Conservation (phyloP, 2,797 vertebrate species). For the Trichosurus vulpecula region DNA sequence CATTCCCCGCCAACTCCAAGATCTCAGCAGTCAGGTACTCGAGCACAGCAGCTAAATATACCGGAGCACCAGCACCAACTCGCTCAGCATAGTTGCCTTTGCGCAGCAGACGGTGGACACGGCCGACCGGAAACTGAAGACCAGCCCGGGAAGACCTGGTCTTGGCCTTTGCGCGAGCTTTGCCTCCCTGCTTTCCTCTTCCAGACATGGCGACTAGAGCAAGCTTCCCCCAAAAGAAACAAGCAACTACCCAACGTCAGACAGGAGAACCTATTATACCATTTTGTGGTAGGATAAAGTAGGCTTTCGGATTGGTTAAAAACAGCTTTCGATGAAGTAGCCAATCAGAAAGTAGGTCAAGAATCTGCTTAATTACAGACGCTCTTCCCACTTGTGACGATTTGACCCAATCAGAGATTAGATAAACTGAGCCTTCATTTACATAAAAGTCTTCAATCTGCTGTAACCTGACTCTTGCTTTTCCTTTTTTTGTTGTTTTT, state of each 20-base stretch:
- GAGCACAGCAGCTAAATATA: slow-evolving; percentile 90
- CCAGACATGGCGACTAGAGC: slow-evolving; percentile 86
- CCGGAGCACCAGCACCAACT: slow-evolving; percentile 89
- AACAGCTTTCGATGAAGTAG: slow-evolving; percentile 63
- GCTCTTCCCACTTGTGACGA: not conserved
- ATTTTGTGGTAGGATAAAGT: not conserved
- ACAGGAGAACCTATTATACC: not conserved
- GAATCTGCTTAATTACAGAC: not conserved
- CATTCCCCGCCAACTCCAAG: slow-evolving; percentile 91
- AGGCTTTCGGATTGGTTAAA: slow-evolving; percentile 67
- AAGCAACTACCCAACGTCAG: not conserved
- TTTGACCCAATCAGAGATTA: not conserved
- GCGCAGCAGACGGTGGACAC: slow-evolving; percentile 89
- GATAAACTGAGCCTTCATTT: slow-evolving; percentile 67
- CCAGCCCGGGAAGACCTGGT: slow-evolving; percentile 91
- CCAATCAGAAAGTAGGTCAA: slow-evolving; percentile 58
- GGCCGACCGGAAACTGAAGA: slow-evolving; percentile 90
- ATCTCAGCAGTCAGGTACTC: slow-evolving; percentile 92
- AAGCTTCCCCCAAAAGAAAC: not conserved
- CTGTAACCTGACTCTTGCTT: not conserved
- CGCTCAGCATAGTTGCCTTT: slow-evolving; percentile 91
- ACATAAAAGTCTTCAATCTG: slow-evolving; percentile 64
- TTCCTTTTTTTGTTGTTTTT: not conserved
- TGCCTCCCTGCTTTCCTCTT: slow-evolving; percentile 90
- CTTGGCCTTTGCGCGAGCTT: slow-evolving; percentile 90